phyloP scores from a whole-genome alignment of 64 coral and sea anemone genomes.

The Montipora cactus region DNA sequence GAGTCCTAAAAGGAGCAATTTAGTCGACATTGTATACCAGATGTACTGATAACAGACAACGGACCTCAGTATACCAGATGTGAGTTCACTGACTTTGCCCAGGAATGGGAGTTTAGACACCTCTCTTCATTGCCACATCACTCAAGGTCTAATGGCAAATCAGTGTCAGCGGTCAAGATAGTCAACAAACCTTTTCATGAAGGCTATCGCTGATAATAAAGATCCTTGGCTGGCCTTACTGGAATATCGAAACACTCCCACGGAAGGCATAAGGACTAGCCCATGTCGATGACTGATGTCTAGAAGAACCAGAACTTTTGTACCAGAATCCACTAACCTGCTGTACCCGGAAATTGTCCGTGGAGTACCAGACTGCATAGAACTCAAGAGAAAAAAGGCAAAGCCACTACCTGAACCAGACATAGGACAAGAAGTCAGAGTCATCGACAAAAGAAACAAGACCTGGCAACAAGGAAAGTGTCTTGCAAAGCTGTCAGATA shows the following conservation, averaged over 20 bases:
- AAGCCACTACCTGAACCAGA: conserved; percentile 48
- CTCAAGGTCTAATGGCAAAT: conserved; percentile 32
- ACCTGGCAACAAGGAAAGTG: too few relatives aligned
- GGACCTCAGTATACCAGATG: too few relatives aligned
- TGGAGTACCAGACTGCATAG: neutral
- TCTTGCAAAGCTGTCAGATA: too few relatives aligned
- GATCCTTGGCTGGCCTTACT: conserved; percentile 24
- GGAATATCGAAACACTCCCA: conserved; percentile 15
- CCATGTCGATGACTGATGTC: conserved; percentile 53
- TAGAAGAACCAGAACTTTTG: neutral
- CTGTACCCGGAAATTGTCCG: conserved; percentile 40
- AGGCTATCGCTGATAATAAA: neutral
- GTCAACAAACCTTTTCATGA: conserved; percentile 47
- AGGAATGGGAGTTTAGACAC: too few relatives aligned
- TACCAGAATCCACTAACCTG: conserved; percentile 13
- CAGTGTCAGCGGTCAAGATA: conserved; percentile 42
- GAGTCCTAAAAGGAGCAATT: too few relatives aligned
- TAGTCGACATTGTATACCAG: too few relatives aligned
- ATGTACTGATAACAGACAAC: too few relatives aligned
- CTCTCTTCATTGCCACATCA: neutral
- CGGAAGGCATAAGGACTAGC: neutral
- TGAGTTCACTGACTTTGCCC: too few relatives aligned
- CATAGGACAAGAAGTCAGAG: conserved; percentile 38
- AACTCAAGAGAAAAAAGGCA: conserved; percentile 6
- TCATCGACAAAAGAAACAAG: too few relatives aligned